Percentiles rank a stretch among this genome's conserved stretches.
These are phyloP conservation scores for Poecilus cupreus DNA, from an alignment of 2,888 invertebrate genomes.

Conservation along the genomic window DNA sequence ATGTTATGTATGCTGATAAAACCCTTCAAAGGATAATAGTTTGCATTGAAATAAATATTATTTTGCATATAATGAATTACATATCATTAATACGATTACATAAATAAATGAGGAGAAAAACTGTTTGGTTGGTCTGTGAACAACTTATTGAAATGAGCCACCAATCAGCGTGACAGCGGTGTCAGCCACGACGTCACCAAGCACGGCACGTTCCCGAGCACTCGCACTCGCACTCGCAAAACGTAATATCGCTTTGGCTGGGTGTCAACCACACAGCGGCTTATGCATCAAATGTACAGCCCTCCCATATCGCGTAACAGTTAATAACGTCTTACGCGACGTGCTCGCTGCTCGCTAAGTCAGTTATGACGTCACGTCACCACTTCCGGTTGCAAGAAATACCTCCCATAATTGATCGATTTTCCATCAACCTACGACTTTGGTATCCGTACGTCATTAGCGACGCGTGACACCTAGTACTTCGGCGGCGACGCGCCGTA, in stretches of 20 bases:
- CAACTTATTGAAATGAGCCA: too few relatives aligned
- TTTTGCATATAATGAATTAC: too few relatives aligned
- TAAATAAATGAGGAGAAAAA: too few relatives aligned
- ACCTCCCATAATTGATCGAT: conserved; percentile 45
- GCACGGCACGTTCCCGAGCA: too few relatives aligned
- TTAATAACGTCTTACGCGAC: conserved; percentile 19
- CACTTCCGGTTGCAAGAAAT: conserved; percentile 12
- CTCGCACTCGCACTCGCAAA: neutral
- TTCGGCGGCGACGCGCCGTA: neutral
- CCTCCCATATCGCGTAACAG: conserved; percentile 41
- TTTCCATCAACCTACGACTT: conserved; percentile 27
- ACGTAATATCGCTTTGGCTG: neutral
- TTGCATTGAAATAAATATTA: too few relatives aligned
- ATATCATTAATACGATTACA: too few relatives aligned
- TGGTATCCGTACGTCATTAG: conserved; percentile 31
- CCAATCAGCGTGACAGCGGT: too few relatives aligned
- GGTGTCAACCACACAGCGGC: conserved; percentile 14
- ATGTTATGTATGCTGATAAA: too few relatives aligned
- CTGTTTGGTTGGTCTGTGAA: too few relatives aligned
- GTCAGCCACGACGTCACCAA: too few relatives aligned
- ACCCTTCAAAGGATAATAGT: too few relatives aligned
- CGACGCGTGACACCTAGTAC: neutral
- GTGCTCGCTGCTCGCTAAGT: conserved; percentile 33
- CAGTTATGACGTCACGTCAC: conserved; percentile 35
- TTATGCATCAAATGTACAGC: conserved; percentile 27